Evolutionary conservation across 2,797 vertebrate species (phyloP), one percentile per base, ranked within the genome.

Genomic region (Poecilia picta): DNA sequence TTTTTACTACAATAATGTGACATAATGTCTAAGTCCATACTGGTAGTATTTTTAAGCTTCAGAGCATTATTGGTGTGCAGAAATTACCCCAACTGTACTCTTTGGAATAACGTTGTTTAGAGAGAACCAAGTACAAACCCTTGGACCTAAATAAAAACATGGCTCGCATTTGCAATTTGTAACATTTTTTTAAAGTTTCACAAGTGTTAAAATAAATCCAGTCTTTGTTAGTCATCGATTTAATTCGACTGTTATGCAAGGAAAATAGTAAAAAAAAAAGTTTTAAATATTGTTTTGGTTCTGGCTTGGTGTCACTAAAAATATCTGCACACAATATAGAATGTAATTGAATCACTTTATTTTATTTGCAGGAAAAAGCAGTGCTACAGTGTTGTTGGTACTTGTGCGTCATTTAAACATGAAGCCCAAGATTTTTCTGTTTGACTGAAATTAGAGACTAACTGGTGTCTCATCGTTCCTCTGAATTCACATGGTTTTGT

Each of bases 401-500:
- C 59, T 33, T 36, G 1, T 8, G 31, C 1, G 2, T 20, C 59
- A 31, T 31, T 31, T 46, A 33, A 49, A 45, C 16, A 11, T 20
- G 6, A 47, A 10, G 18, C 10, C 33, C 36, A 12, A 68, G 64
- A 13, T 41, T 68, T 25, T 11, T 10, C 10, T 41, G 10, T 68
- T 23, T 25, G 20, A 68, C 20, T 41, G 4, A 41, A 68, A 25
- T 68, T 43, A 28, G 23, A 43, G 39, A 70, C 39, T 7, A 13
- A 71, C 11, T 45, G 1, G 2, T n/a, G 25, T 71, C 23, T 25
- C 23, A n/a, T 13, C 0, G 2, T 55, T 25, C 41, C 28, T 76
- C 43, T 33, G 23, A 25, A 68, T n/a, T 53, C 47, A 70, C 39
- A 36, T 41, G 20, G 7, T 49, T 46, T 76, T 75, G 71, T 79